Evolutionary conservation across 64 coral and sea anemone species (phyloP), one percentile per base, ranked within the genome.

Genomic region (Acropora yongei): DNA sequence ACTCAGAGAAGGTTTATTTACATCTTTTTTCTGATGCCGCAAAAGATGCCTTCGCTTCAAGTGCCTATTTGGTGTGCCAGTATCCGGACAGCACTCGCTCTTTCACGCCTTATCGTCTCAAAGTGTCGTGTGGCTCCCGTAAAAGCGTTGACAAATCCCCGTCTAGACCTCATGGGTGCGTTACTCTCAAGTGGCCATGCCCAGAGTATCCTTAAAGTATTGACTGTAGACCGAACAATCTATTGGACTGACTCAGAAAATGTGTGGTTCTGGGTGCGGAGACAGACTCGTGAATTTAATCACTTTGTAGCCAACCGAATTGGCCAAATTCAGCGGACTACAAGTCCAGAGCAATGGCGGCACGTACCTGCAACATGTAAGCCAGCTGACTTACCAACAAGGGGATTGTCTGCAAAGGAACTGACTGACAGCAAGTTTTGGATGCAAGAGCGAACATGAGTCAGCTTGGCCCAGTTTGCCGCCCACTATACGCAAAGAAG

Each of bases 101-200:
- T 7, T 7, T 94, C 78, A n/a, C 41, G 41, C 14, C 61, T 80
- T 19, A 77, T 89, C n/a, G 74, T 66, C 39, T 77, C 82, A 57
- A 95, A 95, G 67, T 88, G 47, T 83, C 30, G 77, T 65, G 75
- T 91, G 72, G 44, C 89, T 1, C 89, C 49, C 44, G 45, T 82
- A 14, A 88, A 91, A 80, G 83, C 81, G n/a, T n/a, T 75, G 43
- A 87, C 76, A 10, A 82, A 91, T 44, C 75, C 82, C 44, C 47
- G 76, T 72, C 60, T 74, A 16, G 88, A 95, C 49, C 20, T 95
- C 16, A 95, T 91, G 93, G 88, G 45, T 87, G 88, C 82, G 8
- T 47, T 88, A 53, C 49, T 91, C 1, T 74, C 84, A 74, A 65
- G 50, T 66, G 4, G 89, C 13, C 82, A 88, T 17, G 82, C 80